Evolutionary conservation across 1,140 invertebrate species (phyloP), one percentile per base, ranked within the genome.

Genomic region (Amyelois transitella): DNA sequence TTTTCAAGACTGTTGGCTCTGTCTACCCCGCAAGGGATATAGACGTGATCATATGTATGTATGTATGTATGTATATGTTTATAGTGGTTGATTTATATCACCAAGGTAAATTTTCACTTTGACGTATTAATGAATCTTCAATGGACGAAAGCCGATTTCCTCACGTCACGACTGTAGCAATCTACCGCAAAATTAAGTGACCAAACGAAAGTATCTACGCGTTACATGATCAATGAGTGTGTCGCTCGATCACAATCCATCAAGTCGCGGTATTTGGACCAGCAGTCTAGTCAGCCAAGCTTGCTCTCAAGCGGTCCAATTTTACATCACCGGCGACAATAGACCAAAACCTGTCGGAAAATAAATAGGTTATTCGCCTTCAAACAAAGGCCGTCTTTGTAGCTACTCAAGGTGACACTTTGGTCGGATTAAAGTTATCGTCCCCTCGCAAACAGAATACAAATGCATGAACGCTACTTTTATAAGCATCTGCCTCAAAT

Each of bases 391-490:
- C 72, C 77, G 75, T 83, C 75, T 65, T 59, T 72, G 70, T 79
- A 79, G 77, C 80, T 74, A 81, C 77, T 86, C 73, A 78, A 86
- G 82, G 80, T 88, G 81, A 88, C 81, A 86, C 78, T 86, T 85
- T 83, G 73, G 71, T 78, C 81, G 75, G 81, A 87, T 84, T 86
- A 86, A 86, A 81, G 78, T 88, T 88, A 86, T 86, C 81, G 77
- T 76, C 73, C 74, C 64, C 71, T 74, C 72, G 73, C 82, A 80
- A 84, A 82, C 82, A 83, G 82, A 86, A 85, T 88, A 85, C 78
- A 78, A 85, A 85, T 86, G 77, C 76, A 12, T 14, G 75, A 62
- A 24, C 21, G 17, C 44, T 10, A 24, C 24, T 58, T 57, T 55
- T 61, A 43, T 47, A 51, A 55, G 32, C 55, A 51, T 60, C 56